A percentile compares a stretch with the other conserved stretches of the same genome.
phyloP scores from a whole-genome alignment of 2,797 vertebrate species.

The Gephyroberyx darwinii region DNA sequence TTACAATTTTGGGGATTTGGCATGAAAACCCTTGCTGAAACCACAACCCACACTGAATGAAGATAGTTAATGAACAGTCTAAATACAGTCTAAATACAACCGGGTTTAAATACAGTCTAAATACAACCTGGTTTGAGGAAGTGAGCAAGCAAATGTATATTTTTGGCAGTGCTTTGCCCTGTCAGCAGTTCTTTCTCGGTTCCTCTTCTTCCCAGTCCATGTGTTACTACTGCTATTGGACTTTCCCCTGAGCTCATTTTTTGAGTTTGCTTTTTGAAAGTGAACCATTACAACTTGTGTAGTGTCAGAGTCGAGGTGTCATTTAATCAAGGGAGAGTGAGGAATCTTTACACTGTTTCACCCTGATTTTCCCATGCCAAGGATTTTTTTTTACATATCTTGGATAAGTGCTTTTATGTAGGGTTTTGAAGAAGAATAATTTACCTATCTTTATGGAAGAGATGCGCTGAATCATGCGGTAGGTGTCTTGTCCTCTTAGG shows the following conservation, averaged over 20 bases:
- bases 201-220: slow-evolving; percentile 11
- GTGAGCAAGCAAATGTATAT: slow-evolving; percentile 52
- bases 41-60: neutral
- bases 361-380: neutral
- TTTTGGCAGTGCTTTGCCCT: slow-evolving; percentile 19
- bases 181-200: slow-evolving; percentile 66
- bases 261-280: slow-evolving; percentile 6
- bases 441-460: no score
- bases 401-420: no score
- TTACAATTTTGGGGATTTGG: no score
- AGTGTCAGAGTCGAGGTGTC: neutral
- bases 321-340: neutral
- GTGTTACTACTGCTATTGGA: slow-evolving; percentile 18
- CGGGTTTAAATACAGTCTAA: slow-evolving; percentile 1
- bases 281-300: neutral
- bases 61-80: neutral
- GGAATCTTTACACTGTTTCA: no score
- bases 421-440: no score
- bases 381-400: neutral
- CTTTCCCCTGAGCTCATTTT: slow-evolving; percentile 30
- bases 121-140: slow-evolving; percentile 10
- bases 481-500: no score
- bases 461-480: no score
- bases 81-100: slow-evolving; percentile 24
- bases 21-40: neutral